phyloP scores from a whole-genome alignment of 1,140 invertebrate species.

The Pantala flavescens region DNA sequence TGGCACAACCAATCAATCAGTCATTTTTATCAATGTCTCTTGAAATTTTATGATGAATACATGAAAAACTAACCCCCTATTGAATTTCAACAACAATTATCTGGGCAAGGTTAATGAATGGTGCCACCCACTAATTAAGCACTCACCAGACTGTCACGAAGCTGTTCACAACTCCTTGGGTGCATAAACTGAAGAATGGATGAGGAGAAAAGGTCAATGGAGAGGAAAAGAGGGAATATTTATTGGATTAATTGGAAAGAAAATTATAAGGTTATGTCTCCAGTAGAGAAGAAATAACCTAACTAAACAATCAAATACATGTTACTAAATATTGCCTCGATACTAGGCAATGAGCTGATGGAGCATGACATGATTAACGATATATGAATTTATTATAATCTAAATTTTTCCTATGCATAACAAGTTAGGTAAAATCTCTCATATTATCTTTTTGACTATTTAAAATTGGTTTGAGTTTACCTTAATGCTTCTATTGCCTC shows the following conservation, averaged over 20 bases:
- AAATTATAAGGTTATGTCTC: background rate
- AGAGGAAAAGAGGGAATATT: conserved; percentile 16
- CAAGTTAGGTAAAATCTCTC: too few relatives aligned
- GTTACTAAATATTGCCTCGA: background rate
- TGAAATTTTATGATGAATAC: too few relatives aligned
- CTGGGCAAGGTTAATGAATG: too few relatives aligned
- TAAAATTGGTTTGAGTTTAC: too few relatives aligned
- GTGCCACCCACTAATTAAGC: conserved; percentile 23
- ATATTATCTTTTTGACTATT: too few relatives aligned
- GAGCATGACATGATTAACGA: background rate
- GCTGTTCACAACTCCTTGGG: conserved; percentile 77
- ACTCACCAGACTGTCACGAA: conserved; percentile 83
- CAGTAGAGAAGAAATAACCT: background rate
- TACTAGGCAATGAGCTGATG: background rate
- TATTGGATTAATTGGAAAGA: conserved; percentile 18
- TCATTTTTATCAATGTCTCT: too few relatives aligned
- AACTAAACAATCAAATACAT: background rate
- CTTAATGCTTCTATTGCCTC: too few relatives aligned
- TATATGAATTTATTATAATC: too few relatives aligned
- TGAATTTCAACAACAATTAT: too few relatives aligned
- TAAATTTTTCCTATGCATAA: too few relatives aligned
- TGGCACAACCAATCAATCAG: too few relatives aligned
- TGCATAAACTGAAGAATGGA: conserved; percentile 53
- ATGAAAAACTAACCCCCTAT: too few relatives aligned
- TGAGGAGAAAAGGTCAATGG: conserved; percentile 17